Conservation (phyloP, 2,113 vertebrate species). For the Pipa parva region DNA sequence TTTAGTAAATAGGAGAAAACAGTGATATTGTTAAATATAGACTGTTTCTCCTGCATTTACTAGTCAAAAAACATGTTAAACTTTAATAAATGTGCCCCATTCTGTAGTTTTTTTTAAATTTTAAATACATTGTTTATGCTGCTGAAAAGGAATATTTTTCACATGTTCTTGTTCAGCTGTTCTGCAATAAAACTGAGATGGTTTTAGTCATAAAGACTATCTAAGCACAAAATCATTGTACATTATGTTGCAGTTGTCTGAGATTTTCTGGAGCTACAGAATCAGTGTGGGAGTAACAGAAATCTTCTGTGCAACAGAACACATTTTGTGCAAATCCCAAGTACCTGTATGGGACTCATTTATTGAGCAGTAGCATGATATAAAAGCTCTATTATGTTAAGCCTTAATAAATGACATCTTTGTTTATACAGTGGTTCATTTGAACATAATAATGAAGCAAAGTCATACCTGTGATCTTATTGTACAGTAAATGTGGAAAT, state of each 20-base stretch:
- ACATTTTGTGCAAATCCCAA: neutral
- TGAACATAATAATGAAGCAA: slow-evolving; percentile 10
- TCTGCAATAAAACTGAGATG: slow-evolving; percentile 15
- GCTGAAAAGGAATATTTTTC: neutral
- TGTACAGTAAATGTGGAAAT: slow-evolving; percentile 33
- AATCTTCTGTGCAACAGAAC: neutral
- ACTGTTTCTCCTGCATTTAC: too few species aligned
- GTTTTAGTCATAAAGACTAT: neutral
- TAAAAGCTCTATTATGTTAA: neutral
- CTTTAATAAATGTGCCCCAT: too few species aligned
- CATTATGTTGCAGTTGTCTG: too few species aligned
- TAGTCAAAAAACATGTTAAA: too few species aligned
- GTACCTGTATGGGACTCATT: neutral
- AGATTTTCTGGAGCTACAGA: neutral
- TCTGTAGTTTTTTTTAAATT: too few species aligned
- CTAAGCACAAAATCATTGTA: too few species aligned
- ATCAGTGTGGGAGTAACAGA: neutral
- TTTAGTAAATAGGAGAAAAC: too few species aligned
- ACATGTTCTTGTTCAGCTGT: neutral
- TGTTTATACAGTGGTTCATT: slow-evolving; percentile 12
- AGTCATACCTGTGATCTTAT: slow-evolving; percentile 25
- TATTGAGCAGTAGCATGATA: slow-evolving; percentile 4
- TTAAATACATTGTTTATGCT: neutral
- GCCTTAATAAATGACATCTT: slow-evolving; percentile 27
- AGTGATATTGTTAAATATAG: too few species aligned